Base-by-base conservation (phyloP, 2,797 vertebrate species). In the Enteromius paludinosus region DNA sequence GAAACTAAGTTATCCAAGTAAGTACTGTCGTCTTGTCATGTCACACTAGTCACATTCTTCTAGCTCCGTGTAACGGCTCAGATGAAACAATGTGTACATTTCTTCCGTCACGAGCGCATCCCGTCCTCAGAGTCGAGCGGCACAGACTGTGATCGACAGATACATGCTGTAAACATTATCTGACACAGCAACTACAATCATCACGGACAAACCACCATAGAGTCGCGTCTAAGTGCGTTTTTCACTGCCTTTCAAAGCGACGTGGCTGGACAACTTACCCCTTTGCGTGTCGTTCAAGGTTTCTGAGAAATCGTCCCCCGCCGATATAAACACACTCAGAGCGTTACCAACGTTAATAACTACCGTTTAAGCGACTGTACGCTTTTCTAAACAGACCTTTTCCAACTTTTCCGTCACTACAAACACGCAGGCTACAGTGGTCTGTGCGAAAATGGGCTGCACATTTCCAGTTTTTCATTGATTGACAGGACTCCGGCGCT, bases 401-500 rank as follows among this genome's bases (percentile, higher is more conserved):
- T n/a, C 38, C 8, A 88, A 86, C 83, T 88, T 88, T 71, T 43
- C 38, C 14, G 52, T 25, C 38, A 56, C 45, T 28, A 52, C 79
- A 47, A 73, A 69, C 73, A 25, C 23, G 47, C 41, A 64, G 5
- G 20, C 72, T 64, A 45, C 38, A 49, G 62, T 30, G 10, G 1
- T 23, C 69, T 52, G 28, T 75, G 72, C 38, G 66, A 70, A 52
- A 52, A 83, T 49, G 64, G 73, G 77, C 65, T 35, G 49, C n/a
- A 41, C 76, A 30, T 47, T 28, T 25, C 25, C 9, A 38, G 10
- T 5, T 47, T 52, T 10, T 4, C 0, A 6, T 38, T 90, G 47
- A 93, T 49, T 90, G 94, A 91, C 91, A 87, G 15, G 17, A 35
- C 56, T 0, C 15, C 10, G 0, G 17, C 9, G 87, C 91, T 92